phyloP scores from a whole-genome alignment of 2,113 vertebrate genomes.

The Polypterus senegalus region DNA sequence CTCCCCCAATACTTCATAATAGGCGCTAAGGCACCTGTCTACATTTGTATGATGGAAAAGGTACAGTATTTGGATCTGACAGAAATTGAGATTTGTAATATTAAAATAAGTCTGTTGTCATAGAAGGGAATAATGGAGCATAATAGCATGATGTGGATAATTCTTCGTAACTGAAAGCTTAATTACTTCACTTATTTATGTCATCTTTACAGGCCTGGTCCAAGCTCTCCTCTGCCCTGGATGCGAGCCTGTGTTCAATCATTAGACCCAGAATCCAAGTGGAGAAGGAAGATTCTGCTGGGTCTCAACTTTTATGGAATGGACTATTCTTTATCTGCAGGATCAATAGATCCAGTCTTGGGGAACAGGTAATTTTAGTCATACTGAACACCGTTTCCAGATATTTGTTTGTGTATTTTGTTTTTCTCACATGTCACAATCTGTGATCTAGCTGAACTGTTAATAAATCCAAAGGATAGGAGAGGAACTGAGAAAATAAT shows the following conservation, averaged over 20 bases:
- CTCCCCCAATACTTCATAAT: too few species aligned
- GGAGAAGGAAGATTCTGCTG: slow-evolving; percentile 85
- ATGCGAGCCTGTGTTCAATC: slow-evolving; percentile 73
- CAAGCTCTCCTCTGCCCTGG: slow-evolving; percentile 81
- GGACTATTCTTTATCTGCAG: slow-evolving; percentile 64
- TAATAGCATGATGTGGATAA: too few species aligned
- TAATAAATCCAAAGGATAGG: neutral
- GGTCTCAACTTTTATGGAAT: slow-evolving; percentile 87
- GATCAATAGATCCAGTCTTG: slow-evolving; percentile 62
- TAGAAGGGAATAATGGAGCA: too few species aligned
- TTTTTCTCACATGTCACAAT: neutral
- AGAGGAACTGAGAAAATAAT: neutral
- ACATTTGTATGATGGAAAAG: too few species aligned
- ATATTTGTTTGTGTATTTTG: neutral
- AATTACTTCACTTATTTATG: neutral
- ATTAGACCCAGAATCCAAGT: slow-evolving; percentile 67
- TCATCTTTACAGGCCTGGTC: slow-evolving; percentile 58
- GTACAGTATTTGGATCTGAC: too few species aligned
- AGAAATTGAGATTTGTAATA: too few species aligned
- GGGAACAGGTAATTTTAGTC: slow-evolving; percentile 54
- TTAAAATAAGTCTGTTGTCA: too few species aligned
- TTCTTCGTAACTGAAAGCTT: too few species aligned
- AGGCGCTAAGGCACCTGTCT: too few species aligned
- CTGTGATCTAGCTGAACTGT: neutral
- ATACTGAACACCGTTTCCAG: neutral